A percentile compares a stretch with the other conserved stretches of the same genome.
Conservation (phyloP, 1,140 invertebrate genomes). For the Lysiphlebus fabarum region DNA sequence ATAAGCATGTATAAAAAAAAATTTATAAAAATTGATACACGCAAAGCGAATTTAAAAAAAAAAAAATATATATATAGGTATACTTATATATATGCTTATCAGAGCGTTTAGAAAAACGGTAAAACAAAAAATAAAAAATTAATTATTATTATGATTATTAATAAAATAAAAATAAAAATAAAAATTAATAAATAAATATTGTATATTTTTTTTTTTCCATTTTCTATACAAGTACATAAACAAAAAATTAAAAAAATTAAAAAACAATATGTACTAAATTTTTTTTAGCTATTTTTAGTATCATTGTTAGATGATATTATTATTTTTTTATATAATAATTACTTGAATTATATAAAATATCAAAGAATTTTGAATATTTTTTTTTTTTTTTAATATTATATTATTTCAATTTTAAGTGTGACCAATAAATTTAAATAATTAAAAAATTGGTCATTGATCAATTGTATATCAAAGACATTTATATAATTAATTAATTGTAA, state of each 20-base stretch:
- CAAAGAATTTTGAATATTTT: too few species aligned
- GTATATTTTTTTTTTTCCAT: background rate
- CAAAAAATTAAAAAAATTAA: conserved; percentile 15
- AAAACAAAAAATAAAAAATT: conserved; percentile 23
- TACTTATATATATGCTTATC: conserved; percentile 16
- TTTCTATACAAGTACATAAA: conserved; percentile 1
- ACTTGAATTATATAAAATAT: too few species aligned
- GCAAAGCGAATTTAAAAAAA: conserved; percentile 7
- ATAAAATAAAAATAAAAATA: conserved; percentile 16
- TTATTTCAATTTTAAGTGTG: too few species aligned
- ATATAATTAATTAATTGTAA: background rate
- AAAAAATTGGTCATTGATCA: conserved; percentile 20
- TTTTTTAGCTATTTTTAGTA: conserved; percentile 28
- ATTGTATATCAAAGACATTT: conserved; percentile 33
- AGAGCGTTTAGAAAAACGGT: conserved; percentile 7
- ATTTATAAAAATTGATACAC: background rate
- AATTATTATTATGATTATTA: conserved; percentile 5
- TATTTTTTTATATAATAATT: too few species aligned
- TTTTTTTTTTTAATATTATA: too few species aligned
- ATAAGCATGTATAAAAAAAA: too few species aligned
- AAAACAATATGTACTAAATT: conserved; percentile 12
- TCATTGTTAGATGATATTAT: conserved; percentile 25
- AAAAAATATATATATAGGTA: too few species aligned
- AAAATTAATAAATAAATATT: background rate
- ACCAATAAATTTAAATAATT: conserved; percentile 17